Conservation (phyloP, 2,888 invertebrate genomes). For the Drosophila parthenogenetica region DNA sequence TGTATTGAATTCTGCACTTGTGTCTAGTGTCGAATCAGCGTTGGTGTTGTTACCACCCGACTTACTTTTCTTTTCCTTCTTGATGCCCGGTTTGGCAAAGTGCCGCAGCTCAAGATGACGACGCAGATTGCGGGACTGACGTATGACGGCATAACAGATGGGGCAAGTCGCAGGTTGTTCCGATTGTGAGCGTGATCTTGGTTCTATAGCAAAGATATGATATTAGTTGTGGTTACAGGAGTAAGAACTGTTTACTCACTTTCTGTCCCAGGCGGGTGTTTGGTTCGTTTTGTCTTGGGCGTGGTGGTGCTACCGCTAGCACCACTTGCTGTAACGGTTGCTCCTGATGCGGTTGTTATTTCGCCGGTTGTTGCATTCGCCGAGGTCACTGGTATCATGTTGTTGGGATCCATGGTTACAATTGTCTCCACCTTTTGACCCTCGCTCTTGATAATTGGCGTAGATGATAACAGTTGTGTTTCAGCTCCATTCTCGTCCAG, state of each 20-base stretch:
- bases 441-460: conserved; percentile 83
- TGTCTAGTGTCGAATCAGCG: conserved; percentile 68
- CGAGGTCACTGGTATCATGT: conserved; percentile 76
- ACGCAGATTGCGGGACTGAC: conserved; percentile 87
- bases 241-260: no score
- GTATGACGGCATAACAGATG: conserved; percentile 87
- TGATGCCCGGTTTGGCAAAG: conserved; percentile 85
- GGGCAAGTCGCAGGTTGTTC: conserved; percentile 88
- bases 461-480: conserved; percentile 74
- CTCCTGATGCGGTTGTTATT: conserved; percentile 66
- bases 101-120: conserved; percentile 86
- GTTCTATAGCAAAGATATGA: no score
- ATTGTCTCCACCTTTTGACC: conserved; percentile 83
- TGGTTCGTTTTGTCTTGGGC: conserved; percentile 72
- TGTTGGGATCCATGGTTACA: conserved; percentile 83
- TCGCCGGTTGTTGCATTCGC: conserved; percentile 72
- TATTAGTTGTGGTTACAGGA: no score
- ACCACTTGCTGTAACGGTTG: conserved; percentile 52
- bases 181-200: conserved; percentile 87
- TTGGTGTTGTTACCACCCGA: conserved; percentile 24
- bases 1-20: conserved; percentile 60
- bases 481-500: conserved; percentile 79
- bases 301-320: conserved; percentile 63
- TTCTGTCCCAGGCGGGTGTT: conserved; percentile 74
- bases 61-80: conserved; percentile 85